Evolutionary conservation across 1,140 invertebrate species (phyloP), one percentile per base, ranked within the genome.

Genomic region (Dufourea novaeangliae): DNA sequence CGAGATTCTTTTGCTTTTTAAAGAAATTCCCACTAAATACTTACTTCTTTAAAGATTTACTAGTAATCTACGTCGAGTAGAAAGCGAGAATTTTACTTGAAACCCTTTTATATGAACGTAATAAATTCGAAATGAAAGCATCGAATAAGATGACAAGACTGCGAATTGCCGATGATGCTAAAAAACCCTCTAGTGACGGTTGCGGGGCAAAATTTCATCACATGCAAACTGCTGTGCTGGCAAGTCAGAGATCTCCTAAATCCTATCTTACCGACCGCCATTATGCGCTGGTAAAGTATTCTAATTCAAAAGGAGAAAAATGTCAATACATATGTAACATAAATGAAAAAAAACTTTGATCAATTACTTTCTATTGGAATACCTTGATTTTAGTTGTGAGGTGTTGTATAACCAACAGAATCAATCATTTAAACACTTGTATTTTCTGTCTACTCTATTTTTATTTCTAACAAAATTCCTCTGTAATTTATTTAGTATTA

Each of bases 191-290:
- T 84, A 87, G 80, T 86, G 87, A 88, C 84, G 85, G 80, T 88
- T 84, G 79, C 75, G 80, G 75, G 62, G 70, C 68, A 62, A 88
- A 88, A 88, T 87, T 87, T 87, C 72, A 69, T 63, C 66, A 29
- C 34, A 34, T 69, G 70, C 68, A 74, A 72, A 62, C 73, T 86
- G 80, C 87, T 85, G 77, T 62, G 81, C 78, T 69, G 89, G 87
- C 81, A 90, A 90, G 84, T 87, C n/a, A 88, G 88, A 64, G 22
- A 78, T 71, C 88, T 86, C 89, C 89, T 90, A 90, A 90, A 85
- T 79, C 34, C 75, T 79, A 44, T 85, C 77, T 90, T 90, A 90
- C 83, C 88, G 82, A 88, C 88, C 32, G 84, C 27, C 25, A 69
- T n/a, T 29, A 44, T 3, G 25, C 25, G 71, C 34, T 80, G 63